Evolutionary conservation across 1,140 invertebrate species (phyloP), one percentile per base, ranked within the genome.

Genomic region (Meloidogyne hapla): DNA sequence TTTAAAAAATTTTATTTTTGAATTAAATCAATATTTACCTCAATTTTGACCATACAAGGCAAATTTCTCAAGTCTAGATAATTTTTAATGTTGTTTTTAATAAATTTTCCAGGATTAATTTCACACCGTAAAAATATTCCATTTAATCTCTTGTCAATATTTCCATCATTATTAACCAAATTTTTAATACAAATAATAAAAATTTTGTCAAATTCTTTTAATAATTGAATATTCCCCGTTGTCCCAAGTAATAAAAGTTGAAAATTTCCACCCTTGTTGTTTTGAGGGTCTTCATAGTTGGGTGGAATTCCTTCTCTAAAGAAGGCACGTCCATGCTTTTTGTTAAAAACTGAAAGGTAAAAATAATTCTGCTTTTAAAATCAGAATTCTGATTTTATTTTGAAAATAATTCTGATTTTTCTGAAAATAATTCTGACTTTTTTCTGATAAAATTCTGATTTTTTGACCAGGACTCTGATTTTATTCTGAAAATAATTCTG

Each of bases 31-130:
- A 45, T 45, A 21, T 48, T 48, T 18, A 56, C 48, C 48, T 56
- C 48, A 56, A 56, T 56, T 21, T 56, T 56, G n/a, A 56, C 48
- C 48, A 56, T 56, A 56, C n/a, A 56, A 56, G 48, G 48, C n/a
- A 56, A 1, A 56, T 56, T 15, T n/a, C n/a, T 56, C 48, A 56
- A 56, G 6, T 56, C 6, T 1, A 0, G n/a, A 5, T 56, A 56
- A 21, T 56, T 56, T n/a, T 56, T 18, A 21, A 56, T 56, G n/a
- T n/a, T 6, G n/a, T 56, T 56, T n/a, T 56, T n/a, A 4, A 56
- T 6, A 56, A 6, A 21, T 56, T 56, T 56, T 9, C 48, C 48
- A 56, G 48, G 48, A 56, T 56, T 56, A n/a, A 56, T 56, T 56
- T 56, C 18, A n/a, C 48, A 56, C n/a, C 48, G 48, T n/a, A 56